Conservation (phyloP, 2,113 vertebrate genomes). For the Pterocles orientalis region DNA sequence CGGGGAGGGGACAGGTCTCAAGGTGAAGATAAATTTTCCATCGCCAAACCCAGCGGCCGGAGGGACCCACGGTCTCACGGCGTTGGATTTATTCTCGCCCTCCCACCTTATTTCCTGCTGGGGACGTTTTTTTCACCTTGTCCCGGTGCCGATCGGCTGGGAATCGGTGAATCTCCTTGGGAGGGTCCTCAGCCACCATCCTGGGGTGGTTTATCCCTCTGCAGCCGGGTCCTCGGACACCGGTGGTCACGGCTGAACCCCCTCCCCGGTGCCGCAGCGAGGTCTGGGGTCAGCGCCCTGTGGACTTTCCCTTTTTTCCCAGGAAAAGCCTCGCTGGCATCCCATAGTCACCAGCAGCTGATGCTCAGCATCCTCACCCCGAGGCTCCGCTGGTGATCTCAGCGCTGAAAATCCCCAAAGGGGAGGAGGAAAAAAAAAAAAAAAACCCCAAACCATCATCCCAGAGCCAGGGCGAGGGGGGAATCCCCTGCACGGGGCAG, state of each 20-base stretch:
- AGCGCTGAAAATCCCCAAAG: background rate
- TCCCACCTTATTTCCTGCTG: background rate
- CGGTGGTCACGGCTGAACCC: too few relatives aligned
- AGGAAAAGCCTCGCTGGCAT: background rate
- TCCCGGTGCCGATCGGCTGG: background rate
- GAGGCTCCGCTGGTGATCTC: background rate
- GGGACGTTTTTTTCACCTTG: background rate
- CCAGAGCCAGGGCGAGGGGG: background rate
- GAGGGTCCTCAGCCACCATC: background rate
- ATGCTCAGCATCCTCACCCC: background rate
- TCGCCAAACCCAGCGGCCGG: background rate
- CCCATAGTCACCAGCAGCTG: background rate
- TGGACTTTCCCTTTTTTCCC: background rate
- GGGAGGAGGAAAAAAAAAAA: background rate
- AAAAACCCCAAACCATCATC: background rate
- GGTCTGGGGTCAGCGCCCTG: background rate
- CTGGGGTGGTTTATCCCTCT: background rate
- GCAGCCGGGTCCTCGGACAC: background rate
- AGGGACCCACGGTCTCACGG: background rate
- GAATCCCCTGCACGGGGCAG: background rate
- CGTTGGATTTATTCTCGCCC: background rate
- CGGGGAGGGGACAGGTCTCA: background rate
- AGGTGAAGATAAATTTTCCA: background rate
- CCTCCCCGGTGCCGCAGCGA: accelerated
- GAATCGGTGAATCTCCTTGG: background rate